Evolutionary conservation across 1,140 invertebrate species (phyloP).

Genomic region (Pygmarrhopalites habei): DNA sequence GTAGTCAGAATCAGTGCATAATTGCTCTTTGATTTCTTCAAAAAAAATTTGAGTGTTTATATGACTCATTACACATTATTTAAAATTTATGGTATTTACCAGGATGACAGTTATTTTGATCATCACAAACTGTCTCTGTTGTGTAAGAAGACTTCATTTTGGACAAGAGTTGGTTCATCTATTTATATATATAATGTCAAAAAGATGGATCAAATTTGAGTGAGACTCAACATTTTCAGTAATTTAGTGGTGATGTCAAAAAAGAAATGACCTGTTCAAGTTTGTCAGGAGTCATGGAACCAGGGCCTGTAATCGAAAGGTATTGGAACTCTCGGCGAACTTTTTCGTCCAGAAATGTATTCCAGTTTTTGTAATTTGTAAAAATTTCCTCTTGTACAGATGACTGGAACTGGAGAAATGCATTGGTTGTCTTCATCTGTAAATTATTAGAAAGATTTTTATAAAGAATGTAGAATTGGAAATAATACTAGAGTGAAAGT

Average conservation of each 20-base stretch:
- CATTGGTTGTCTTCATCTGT: constrained; percentile 13
- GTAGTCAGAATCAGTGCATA: no score
- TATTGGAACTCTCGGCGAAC: constrained; percentile 14
- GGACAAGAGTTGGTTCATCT: constrained; percentile 18
- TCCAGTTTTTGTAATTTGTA: constrained; percentile 17
- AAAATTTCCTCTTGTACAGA: constrained; percentile 20
- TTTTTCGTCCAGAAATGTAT: background rate
- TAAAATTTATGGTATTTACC: no score
- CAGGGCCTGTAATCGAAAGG: constrained; percentile 14
- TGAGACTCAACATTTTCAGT: no score
- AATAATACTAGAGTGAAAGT: no score
- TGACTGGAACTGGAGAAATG: constrained; percentile 19
- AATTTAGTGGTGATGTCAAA: no score
- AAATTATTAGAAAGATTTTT: no score
- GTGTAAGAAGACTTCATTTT: constrained; percentile 29
- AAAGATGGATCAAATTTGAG: no score
- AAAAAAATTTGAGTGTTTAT: no score
- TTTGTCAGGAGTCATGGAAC: background rate
- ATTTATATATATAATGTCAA: no score
- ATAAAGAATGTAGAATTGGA: background rate
- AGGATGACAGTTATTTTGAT: constrained; percentile 27
- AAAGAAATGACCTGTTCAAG: no score
- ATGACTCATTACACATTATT: no score
- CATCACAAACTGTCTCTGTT: constrained; percentile 30
- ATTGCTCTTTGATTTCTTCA: no score